These are phyloP conservation scores for Patella caerulea DNA, from an alignment of 2,888 invertebrate species.

Conservation along the genomic window DNA sequence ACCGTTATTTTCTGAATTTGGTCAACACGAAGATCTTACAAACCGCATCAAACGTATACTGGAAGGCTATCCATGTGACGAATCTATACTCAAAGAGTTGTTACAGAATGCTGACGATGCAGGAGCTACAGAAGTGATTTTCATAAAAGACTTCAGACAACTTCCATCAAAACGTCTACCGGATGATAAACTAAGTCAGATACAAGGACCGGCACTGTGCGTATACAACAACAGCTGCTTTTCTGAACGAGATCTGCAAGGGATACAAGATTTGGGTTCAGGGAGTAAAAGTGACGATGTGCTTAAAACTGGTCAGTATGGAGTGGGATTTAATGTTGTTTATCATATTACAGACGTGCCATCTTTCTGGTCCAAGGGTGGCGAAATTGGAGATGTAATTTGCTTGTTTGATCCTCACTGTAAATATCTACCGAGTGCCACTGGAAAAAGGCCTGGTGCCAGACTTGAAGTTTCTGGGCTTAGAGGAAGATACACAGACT, in stretches of 20 bases:
- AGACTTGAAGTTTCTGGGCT: constrained; percentile 13
- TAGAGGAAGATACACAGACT: constrained; percentile 15
- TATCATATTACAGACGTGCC: constrained; percentile 60
- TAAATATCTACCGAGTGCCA: constrained; percentile 49
- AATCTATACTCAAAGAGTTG: constrained; percentile 65
- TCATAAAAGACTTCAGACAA: constrained; percentile 57
- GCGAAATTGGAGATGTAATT: constrained; percentile 48
- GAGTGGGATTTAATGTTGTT: constrained; percentile 61
- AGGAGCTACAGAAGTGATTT: constrained; percentile 60
- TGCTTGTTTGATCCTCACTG: constrained; percentile 65
- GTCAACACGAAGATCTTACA: constrained; percentile 64
- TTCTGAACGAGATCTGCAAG: constrained; percentile 46
- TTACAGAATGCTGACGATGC: constrained; percentile 68
- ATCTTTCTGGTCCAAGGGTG: constrained; percentile 49
- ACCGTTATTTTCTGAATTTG: constrained; percentile 51
- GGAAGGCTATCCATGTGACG: constrained; percentile 60
- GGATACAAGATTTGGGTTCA: constrained; percentile 51
- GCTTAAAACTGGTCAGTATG: constrained; percentile 55
- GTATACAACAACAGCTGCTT: constrained; percentile 56
- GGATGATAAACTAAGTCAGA: constrained; percentile 22
- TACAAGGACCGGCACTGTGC: constrained; percentile 59
- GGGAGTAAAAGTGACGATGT: constrained; percentile 55
- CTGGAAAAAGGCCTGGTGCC: constrained; percentile 36
- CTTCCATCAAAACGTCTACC: constrained; percentile 34
- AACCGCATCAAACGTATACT: constrained; percentile 61